Base-by-base conservation (phyloP, 2,888 invertebrate genomes). In the Epistrophe eligans region DNA sequence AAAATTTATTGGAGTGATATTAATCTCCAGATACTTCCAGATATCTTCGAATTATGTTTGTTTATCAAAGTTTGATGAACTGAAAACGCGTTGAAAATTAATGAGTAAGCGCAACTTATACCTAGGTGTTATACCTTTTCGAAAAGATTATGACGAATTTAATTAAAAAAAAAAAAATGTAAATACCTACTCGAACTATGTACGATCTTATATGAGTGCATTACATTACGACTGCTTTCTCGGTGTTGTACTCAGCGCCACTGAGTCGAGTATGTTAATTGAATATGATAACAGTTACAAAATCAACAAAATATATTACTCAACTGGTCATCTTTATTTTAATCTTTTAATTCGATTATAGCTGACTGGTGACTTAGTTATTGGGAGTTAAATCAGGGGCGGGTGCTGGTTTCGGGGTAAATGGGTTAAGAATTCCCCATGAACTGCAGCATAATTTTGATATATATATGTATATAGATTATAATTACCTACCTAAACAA, bases 11-110 rank as follows among this genome's bases (percentile, higher is more conserved):
- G 3, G 11, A 38, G 17, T 6, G 19, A 60, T 19, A 19, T 60
- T 6, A 38, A 38, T 60, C 3, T 38, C 35, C 4, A 19, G 4
- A 15, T 15, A 28, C 15, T 3, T 32, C 24, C 24, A 24, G 24
- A 24, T 24, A 32, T 32, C 4, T 35, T 9, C 10, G 32, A 17
- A 10, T 8, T 66, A 13, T 45, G 15, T 43, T 66, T 66, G 66
- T 45, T 45, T 24, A 28, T 66, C 11, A 66, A 45, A 66, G 43
- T 66, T 43, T 66, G 45, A 48, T 66, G 66, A 45, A 45, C 48
- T 66, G 66, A 11, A 57, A 45, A 32, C 43, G 28, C 19, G 9
- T 62, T 40, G 40, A 62, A 11, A 35, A 57, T 57, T 35, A 15
- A 35, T 57, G 43, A 64, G 43, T 24, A 40, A 43, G 62, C 2